These are phyloP conservation scores for Zalophus californianus DNA, from an alignment of 2,797 vertebrate genomes.

Conservation along the genomic window DNA sequence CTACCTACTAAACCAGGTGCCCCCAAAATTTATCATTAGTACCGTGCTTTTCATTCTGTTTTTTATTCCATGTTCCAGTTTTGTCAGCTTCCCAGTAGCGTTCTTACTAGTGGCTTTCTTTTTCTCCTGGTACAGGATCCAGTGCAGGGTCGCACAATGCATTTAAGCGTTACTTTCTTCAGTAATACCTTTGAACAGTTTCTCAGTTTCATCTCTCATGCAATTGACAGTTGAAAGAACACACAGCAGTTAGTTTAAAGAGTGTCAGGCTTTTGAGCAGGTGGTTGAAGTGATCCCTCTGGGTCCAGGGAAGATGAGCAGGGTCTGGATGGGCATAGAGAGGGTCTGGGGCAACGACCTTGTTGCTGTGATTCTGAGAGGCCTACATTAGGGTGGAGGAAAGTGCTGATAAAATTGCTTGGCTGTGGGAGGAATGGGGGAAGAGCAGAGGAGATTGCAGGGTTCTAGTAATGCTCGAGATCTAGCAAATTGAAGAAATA, in stretches of 20 bases:
- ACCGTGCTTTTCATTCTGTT: background rate
- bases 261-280: background rate
- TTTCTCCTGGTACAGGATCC: background rate
- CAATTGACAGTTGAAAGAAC: background rate
- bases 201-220: background rate
- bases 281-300: background rate
- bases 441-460: background rate
- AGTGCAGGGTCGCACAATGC: background rate
- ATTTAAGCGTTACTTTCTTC: background rate
- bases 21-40: background rate
- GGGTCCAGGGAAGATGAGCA: background rate
- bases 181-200: background rate
- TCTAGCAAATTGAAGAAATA: background rate
- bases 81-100: background rate
- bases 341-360: background rate
- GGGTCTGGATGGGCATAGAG: background rate
- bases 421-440: background rate
- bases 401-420: background rate
- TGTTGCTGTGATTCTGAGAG: background rate
- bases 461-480: background rate
- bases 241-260: background rate
- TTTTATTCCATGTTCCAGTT: background rate
- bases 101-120: background rate
- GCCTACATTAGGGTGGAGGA: background rate
- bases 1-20: background rate